Evolutionary conservation across 2,888 invertebrate genomes (phyloP).

Genomic region (Diogma glabrata): DNA sequence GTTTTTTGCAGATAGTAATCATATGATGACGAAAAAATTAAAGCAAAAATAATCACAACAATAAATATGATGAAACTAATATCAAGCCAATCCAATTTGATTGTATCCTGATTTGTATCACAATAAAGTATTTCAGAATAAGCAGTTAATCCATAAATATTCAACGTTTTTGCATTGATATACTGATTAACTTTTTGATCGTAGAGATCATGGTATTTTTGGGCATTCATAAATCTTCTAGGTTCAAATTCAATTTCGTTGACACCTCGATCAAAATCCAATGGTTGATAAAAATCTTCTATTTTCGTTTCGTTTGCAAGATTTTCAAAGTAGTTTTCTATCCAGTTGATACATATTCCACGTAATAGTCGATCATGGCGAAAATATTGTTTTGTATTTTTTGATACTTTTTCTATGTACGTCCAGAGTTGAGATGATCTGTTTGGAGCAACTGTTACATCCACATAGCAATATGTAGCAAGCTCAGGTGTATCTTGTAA

Average conservation of each 20-base stretch:
- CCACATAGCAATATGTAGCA: constrained; percentile 8
- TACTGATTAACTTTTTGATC: constrained; percentile 8
- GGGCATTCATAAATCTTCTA: no score
- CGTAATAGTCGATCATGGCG: constrained; percentile 14
- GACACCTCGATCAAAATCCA: constrained; percentile 3
- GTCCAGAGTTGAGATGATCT: constrained; percentile 1
- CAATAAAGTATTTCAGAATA: constrained; percentile 17
- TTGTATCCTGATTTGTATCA: no score
- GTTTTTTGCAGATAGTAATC: no score
- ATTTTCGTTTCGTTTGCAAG: no score
- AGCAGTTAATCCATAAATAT: constrained; percentile 12
- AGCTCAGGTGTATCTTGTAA: constrained; percentile 27
- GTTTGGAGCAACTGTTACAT: constrained; percentile 5
- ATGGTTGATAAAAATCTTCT: constrained; percentile 4
- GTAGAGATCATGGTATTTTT: no score
- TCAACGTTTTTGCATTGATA: constrained; percentile 15
- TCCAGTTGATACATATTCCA: constrained; percentile 16
- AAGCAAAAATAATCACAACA: no score
- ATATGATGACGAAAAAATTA: no score
- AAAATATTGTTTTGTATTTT: constrained; percentile 10
- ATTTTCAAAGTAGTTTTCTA: neutral
- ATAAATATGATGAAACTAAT: no score
- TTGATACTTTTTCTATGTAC: constrained; percentile 12
- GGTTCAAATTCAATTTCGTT: neutral
- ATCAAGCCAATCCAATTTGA: no score